Evolutionary conservation across 1,140 invertebrate genomes (phyloP).

Genomic region (Drosophila suzukii): DNA sequence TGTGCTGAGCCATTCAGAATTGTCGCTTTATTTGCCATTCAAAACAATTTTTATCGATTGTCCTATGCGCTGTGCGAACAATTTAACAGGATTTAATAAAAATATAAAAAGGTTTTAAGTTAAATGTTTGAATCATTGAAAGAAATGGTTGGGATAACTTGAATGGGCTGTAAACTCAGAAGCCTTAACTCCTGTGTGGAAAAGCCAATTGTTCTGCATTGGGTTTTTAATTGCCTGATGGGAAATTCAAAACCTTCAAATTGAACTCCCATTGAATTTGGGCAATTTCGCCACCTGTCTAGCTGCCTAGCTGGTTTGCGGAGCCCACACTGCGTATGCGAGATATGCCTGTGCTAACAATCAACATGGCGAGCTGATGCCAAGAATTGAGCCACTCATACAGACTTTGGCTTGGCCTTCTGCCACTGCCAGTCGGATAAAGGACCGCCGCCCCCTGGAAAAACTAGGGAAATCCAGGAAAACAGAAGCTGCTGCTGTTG

Average conservation of each 20-base stretch:
- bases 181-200: background rate
- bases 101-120: background rate
- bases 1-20: slow-evolving; percentile 61
- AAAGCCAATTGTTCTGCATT: background rate
- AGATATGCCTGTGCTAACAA: slow-evolving; percentile 35
- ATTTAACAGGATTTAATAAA: slow-evolving; percentile 9
- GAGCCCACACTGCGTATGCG: slow-evolving; percentile 23
- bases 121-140: background rate
- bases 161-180: no score
- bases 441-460: slow-evolving; percentile 1
- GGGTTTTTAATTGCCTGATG: background rate
- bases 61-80: slow-evolving; percentile 8
- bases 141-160: background rate
- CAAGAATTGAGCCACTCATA: slow-evolving; percentile 58
- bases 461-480: background rate
- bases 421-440: slow-evolving; percentile 39
- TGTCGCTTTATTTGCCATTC: slow-evolving; percentile 77
- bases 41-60: slow-evolving; percentile 77
- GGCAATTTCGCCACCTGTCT: slow-evolving; percentile 21
- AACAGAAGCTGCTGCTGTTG: slow-evolving; percentile 18
- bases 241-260: background rate
- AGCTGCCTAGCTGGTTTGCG: background rate
- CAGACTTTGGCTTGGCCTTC: slow-evolving; percentile 11
- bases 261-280: slow-evolving; percentile 21
- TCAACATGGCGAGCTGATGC: slow-evolving; percentile 22